Evolutionary conservation across 2,797 vertebrate genomes (phyloP), one percentile per base, ranked within the genome.

Genomic region (Chiroxiphia lanceolata): DNA sequence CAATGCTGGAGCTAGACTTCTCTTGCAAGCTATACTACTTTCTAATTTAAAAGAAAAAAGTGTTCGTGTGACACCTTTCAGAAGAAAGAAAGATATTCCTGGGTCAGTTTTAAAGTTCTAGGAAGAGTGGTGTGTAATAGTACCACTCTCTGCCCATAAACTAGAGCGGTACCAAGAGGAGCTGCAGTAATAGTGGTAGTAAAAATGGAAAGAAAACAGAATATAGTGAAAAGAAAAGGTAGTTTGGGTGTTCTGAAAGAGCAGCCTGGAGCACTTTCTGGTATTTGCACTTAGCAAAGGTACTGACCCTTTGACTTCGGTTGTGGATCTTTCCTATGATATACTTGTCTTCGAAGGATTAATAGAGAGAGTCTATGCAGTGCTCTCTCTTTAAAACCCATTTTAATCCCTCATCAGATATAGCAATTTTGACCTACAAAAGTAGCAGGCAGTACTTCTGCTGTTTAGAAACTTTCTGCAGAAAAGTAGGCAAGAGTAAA

Each of bases 151-250:
- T 87, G 25, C 34, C 64, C 61, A 34, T 70, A 79, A 91, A 79
- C 47, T 29, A 70, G 36, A 87, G 36, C n/a, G 64, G 31, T 87
- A 78, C 40, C 87, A 85, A 77, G 36, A 75, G 77, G 13, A 92
- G 22, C 22, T 91, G 47, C 44, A 53, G 16, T 48, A 91, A 89
- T 10, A 87, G 47, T 1, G 0, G 47, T 21, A 82, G 56, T 85
- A 84, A 95, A 94, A 89, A 72, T n/a, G 13, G 64, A 51, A 92
- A 82, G 54, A 89, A 82, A 89, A 79, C 13, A 87, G 34, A 80
- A 78, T 11, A 14, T 10, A 79, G 22, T 45, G 31, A 70, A 71
- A 89, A 74, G 23, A 74, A 85, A 95, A 84, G 29, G 18, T 36
- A 70, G 11, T 77, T 80, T 69, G 25, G 5, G 8, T 51, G 29